Base-by-base conservation (phyloP, 2,113 vertebrate species). In the Heteronetta atricapilla region DNA sequence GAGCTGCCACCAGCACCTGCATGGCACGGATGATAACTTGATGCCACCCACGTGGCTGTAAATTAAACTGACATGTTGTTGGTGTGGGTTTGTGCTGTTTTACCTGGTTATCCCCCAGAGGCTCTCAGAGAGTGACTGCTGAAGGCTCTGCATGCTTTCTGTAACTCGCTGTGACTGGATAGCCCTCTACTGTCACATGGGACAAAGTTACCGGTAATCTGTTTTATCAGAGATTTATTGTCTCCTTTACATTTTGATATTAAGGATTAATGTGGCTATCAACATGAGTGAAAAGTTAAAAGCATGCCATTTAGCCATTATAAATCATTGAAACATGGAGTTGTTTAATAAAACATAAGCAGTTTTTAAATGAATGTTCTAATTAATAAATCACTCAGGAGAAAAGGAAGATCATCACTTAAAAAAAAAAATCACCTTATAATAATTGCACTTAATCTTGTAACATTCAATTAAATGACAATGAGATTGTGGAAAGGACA, bases 281-380 rank as follows among this genome's bases (percentile, higher is more conserved):
- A 87, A 14, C 34, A 56, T 5, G 2, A 93, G 16, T 42, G 34
- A 91, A 67, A 92, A 94, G 84, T 63, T 89, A 79, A 62, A 90
- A 95, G 44, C 42, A 66, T 89, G 72, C 77, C 86, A 93, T 91
- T 95, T 96, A 95, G n/a, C 67, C 48, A 82, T 94, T 91, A 95
- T 95, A 95, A 95, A 96, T 95, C 94, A 93, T 58, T 95, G 74
- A 94, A 92, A 95, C 33, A 16, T 2, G 5, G 50, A 83, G 55
- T 50, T 1, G 2, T 72, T 96, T 86, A 94, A 96, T 97, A 95
- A 95, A 97, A 95, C 75, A 93, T 77, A 82, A 82, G 82, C 50
- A 33, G 50, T 55, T 95, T 94, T 96, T 93, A 13, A 96, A 93
- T 94, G 82, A 85, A 95, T 95, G 63, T 79, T 91, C 84, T 93